Evolutionary conservation across 2,888 invertebrate species (phyloP).

Genomic region (Tinea semifulvella): DNA sequence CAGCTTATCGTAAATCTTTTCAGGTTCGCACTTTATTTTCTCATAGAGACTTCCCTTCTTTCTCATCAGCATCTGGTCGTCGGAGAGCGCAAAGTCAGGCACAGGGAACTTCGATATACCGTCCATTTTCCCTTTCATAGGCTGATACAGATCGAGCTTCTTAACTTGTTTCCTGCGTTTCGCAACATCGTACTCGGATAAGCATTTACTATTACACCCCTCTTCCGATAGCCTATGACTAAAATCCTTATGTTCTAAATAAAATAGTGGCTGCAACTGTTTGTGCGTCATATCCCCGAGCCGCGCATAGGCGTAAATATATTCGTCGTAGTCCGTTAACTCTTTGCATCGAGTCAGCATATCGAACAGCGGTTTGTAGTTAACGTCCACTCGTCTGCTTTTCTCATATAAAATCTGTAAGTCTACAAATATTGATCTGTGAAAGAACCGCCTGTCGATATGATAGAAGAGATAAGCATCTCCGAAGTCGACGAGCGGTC

Average conservation of each 20-base stretch:
- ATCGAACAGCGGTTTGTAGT: constrained; percentile 20
- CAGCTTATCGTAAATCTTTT: constrained; percentile 29
- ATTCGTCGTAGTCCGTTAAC: constrained; percentile 23
- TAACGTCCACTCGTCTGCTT: constrained; percentile 17
- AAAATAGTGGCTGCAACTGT: constrained; percentile 23
- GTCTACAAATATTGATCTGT: constrained; percentile 21
- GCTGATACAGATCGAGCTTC: constrained; percentile 13
- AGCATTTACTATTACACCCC: constrained; percentile 15
- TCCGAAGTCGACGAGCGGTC: constrained; percentile 18
- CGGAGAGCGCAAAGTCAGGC: constrained; percentile 29
- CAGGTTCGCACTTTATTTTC: constrained; percentile 24
- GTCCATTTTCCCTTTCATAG: constrained; percentile 15
- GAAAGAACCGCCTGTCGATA: constrained; percentile 19
- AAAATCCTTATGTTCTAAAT: constrained; percentile 17
- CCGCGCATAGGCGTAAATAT: constrained; percentile 19
- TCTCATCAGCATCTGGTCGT: constrained; percentile 22
- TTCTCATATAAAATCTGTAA: constrained; percentile 19
- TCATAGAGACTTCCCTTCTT: constrained; percentile 21
- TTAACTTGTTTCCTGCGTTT: constrained; percentile 20
- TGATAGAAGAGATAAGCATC: constrained; percentile 17
- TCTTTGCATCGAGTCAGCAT: constrained; percentile 19
- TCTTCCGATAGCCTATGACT: constrained; percentile 18
- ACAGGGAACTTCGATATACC: constrained; percentile 22
- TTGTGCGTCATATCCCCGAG: constrained; percentile 19
- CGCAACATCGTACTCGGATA: constrained; percentile 22